Percentiles rank a stretch among this genome's conserved stretches.
phyloP scores from a whole-genome alignment of 2,888 invertebrate species.

The Mythimna albipuncta region DNA sequence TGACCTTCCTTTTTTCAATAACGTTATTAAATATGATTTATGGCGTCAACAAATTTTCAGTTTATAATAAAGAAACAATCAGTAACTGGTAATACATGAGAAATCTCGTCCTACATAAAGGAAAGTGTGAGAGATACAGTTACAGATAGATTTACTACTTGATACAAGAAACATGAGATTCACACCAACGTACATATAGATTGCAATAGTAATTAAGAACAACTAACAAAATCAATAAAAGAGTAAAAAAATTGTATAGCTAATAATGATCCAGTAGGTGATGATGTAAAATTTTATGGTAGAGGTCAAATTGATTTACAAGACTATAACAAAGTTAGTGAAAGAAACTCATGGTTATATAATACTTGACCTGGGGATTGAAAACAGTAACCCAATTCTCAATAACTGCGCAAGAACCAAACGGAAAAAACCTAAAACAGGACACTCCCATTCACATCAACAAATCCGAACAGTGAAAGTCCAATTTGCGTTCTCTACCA shows the following conservation, averaged over 20 bases:
- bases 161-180: slow-evolving; percentile 22
- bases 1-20: slow-evolving; percentile 10
- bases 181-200: not conserved
- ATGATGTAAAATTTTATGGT: no score
- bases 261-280: not conserved
- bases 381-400: slow-evolving; percentile 13
- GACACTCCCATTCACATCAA: slow-evolving; percentile 13
- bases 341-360: not conserved
- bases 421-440: slow-evolving; percentile 15
- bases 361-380: not conserved
- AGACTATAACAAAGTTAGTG: not conserved
- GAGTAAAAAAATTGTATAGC: not conserved
- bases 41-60: not conserved
- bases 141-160: slow-evolving; percentile 22
- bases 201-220: not conserved
- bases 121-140: slow-evolving; percentile 39
- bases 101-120: slow-evolving; percentile 13
- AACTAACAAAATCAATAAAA: not conserved
- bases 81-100: not conserved
- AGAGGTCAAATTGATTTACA: not conserved
- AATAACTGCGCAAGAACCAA: not conserved
- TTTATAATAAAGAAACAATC: not conserved
- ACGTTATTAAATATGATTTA: slow-evolving; percentile 9
- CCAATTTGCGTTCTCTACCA: slow-evolving; percentile 67
- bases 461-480: slow-evolving; percentile 71